Evolutionary conservation across 2,113 vertebrate species (phyloP), one percentile per base, ranked within the genome.

Genomic region (Martes martes): DNA sequence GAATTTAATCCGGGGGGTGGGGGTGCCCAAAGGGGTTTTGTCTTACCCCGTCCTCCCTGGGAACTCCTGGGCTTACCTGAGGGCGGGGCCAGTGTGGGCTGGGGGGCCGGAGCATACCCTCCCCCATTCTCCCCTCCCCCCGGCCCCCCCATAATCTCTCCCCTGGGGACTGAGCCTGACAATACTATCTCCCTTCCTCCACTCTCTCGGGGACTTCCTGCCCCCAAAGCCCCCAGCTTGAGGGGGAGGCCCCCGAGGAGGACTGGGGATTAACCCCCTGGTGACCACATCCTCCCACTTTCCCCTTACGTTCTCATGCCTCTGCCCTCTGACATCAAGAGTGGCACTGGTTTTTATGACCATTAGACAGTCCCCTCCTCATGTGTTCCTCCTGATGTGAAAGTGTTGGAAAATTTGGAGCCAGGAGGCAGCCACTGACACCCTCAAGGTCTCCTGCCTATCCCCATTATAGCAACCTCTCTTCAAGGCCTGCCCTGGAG

Each of bases 181-280:
- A 96, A 95, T 96, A 84, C 97, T 98, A 97, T 98, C 97, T 98
- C 97, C 97, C 84, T 98, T 97, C 98, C 96, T 98, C 95, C 96
- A 89, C 91, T 94, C 95, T 95, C 94, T 36, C 91, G 15, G 82
- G 82, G 96, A 97, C 97, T 98, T 98, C 98, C 97, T 98, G 97
- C 87, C 96, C 74, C 92, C 90, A 13, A 81, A 97, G 94, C 95
- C 97, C 96, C 92, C 50, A 50, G 95, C 73, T 88, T 13, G 21
- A 85, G 47, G 93, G 59, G 79, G 94, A 79, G 94, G 97, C 96
- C 93, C 63, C 26, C 18, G 79, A 83, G 97, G 92, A 95, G 82
- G 0, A n/a, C 69, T 76, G 76, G 94, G 92, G 83, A 55, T 97
- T 97, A 97, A 95, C 96, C 85, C 94, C 96, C 61, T 76, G 87